phyloP scores from a whole-genome alignment of 2,888 invertebrate genomes.

The Epinotia brunnichana region DNA sequence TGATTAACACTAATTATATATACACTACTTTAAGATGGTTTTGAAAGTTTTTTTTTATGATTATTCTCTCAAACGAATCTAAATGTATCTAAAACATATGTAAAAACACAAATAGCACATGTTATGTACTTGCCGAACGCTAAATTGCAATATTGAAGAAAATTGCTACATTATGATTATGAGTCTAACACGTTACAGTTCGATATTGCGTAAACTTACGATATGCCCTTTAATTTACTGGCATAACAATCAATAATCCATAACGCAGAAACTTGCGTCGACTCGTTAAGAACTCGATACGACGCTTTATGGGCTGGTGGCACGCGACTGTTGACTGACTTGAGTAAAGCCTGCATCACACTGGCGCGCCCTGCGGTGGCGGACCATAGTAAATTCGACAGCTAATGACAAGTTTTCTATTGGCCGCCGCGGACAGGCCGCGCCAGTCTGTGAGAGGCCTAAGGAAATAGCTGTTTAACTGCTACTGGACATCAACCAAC shows the following conservation, averaged over 20 bases:
- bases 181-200: not conserved
- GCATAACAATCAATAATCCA: conserved; percentile 19
- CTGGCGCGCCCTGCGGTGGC: too few species aligned
- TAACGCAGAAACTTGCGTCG: conserved; percentile 42
- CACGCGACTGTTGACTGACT: conserved; percentile 53
- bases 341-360: too few species aligned
- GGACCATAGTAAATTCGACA: too few species aligned
- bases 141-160: not conserved
- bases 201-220: conserved; percentile 22
- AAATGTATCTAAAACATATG: too few species aligned
- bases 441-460: too few species aligned
- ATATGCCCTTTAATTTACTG: conserved; percentile 18
- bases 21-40: too few species aligned
- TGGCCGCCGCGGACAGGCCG: too few species aligned
- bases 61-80: too few species aligned
- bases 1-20: too few species aligned
- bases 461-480: not conserved
- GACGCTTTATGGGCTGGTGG: conserved; percentile 49
- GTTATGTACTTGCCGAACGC: not conserved
- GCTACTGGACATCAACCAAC: conserved; percentile 21
- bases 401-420: too few species aligned
- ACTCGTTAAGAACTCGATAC: conserved; percentile 55
- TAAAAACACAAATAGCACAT: too few species aligned
- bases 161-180: not conserved
- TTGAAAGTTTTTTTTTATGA: too few species aligned